A percentile compares a stretch with the other conserved stretches of the same genome.
These are phyloP conservation scores for Dendrolimus kikuchii DNA, from an alignment of 1,140 invertebrate genomes.

Conservation along the genomic window DNA sequence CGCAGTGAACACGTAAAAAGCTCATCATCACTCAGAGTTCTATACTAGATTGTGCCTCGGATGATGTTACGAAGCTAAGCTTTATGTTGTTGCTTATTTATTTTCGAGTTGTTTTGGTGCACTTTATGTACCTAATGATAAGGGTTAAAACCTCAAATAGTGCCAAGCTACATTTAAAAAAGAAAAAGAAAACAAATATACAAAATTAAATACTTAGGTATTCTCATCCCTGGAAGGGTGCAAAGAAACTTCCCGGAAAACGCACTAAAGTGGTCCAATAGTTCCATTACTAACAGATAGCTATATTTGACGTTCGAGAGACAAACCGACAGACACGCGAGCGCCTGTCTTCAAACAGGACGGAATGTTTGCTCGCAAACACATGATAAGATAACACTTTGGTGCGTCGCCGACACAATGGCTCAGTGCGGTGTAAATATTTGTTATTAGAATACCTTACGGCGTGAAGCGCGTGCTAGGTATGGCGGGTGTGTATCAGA, in stretches of 20 bases:
- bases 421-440: slow-evolving; percentile 50
- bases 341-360: slow-evolving; percentile 60
- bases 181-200: too few species aligned
- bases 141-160: too few species aligned
- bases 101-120: too few species aligned
- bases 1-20: too few species aligned
- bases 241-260: slow-evolving; percentile 39
- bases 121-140: too few species aligned
- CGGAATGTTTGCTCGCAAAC: slow-evolving; percentile 47
- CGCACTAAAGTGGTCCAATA: slow-evolving; percentile 37
- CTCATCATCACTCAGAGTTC: too few species aligned
- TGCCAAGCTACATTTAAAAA: too few species aligned
- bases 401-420: slow-evolving; percentile 62
- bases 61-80: too few species aligned
- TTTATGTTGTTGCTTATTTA: too few species aligned
- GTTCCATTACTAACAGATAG: slow-evolving; percentile 55
- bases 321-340: slow-evolving; percentile 59
- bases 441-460: slow-evolving; percentile 58
- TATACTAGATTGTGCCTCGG: too few species aligned
- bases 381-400: slow-evolving; percentile 66
- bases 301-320: slow-evolving; percentile 20
- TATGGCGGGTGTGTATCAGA: slow-evolving; percentile 22
- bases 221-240: slow-evolving; percentile 5
- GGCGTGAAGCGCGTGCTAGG: slow-evolving; percentile 46
- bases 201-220: background rate